A percentile compares a stretch with the other conserved stretches of the same genome.
Evolutionary conservation across 2,888 invertebrate species (phyloP).

Genomic region (Sinodicranocentrus sp.): DNA sequence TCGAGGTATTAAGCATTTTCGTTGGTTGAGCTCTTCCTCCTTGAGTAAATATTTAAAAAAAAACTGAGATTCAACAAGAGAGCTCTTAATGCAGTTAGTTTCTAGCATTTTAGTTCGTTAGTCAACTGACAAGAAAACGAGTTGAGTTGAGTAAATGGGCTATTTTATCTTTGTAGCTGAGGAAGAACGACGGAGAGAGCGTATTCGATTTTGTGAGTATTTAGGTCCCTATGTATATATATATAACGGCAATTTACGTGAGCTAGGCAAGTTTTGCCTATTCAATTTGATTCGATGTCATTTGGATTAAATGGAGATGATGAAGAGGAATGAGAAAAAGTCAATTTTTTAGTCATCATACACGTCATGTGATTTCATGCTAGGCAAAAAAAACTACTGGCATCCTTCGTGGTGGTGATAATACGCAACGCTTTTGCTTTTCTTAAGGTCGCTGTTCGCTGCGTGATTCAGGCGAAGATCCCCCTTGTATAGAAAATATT

Average conservation of each 20-base stretch:
- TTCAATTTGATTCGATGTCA: conserved; percentile 49
- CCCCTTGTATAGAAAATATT: too few species aligned
- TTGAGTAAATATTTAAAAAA: conserved; percentile 43
- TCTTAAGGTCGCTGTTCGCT: too few species aligned
- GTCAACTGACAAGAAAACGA: not conserved
- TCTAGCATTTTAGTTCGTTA: not conserved
- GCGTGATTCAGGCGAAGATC: too few species aligned
- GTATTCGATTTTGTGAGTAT: too few species aligned
- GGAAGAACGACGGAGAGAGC: too few species aligned
- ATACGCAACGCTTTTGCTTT: too few species aligned
- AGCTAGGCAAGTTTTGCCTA: conserved; percentile 30
- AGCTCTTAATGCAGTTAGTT: too few species aligned
- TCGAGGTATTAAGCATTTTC: conserved; percentile 7
- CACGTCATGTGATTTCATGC: too few species aligned
- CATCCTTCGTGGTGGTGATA: too few species aligned
- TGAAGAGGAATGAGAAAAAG: conserved; percentile 1
- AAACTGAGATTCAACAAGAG: too few species aligned
- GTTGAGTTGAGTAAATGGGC: conserved; percentile 10
- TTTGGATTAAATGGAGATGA: conserved; percentile 31
- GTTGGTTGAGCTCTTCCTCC: conserved; percentile 9
- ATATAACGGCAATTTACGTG: conserved; percentile 20
- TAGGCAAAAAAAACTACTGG: too few species aligned
- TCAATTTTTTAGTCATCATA: not conserved
- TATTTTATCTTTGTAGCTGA: conserved; percentile 22
- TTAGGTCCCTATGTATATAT: not conserved